phyloP scores from a whole-genome alignment of 2,797 vertebrate genomes.

The Pagetopsis macropterus region DNA sequence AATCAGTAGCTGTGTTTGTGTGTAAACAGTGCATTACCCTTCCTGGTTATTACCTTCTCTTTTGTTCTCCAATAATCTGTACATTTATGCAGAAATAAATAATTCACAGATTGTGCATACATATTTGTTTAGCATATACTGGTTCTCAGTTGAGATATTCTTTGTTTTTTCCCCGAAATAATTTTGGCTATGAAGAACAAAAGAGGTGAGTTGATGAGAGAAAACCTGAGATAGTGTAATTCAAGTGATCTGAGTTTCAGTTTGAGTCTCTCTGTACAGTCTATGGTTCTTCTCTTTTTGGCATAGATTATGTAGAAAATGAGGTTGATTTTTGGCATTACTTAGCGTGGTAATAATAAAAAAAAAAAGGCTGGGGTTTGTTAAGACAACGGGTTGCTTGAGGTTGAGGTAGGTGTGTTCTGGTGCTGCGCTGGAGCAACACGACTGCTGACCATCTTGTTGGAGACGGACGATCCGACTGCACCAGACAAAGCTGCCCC shows the following conservation, averaged over 20 bases:
- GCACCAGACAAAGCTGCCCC: conserved; percentile 82
- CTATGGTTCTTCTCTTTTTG: conserved; percentile 83
- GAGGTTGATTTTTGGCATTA: conserved; percentile 84
- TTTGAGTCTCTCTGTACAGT: conserved; percentile 73
- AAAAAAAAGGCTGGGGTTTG: conserved; percentile 40
- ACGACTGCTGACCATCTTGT: conserved; percentile 78
- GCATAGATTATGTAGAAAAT: conserved; percentile 85
- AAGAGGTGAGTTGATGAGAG: conserved; percentile 77
- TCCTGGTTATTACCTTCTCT: conserved; percentile 75
- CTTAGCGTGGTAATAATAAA: conserved; percentile 72
- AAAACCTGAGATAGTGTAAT: conserved; percentile 87
- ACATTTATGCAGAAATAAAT: conserved; percentile 87
- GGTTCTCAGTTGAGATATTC: conserved; percentile 75
- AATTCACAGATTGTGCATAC: conserved; percentile 86
- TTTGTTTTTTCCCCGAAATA: conserved; percentile 65
- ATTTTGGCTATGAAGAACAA: conserved; percentile 83
- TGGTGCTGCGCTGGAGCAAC: conserved; percentile 72
- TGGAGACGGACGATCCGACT: conserved; percentile 75
- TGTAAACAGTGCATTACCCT: conserved; percentile 84
- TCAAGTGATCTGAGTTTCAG: conserved; percentile 80
- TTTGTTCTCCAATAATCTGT: conserved; percentile 81
- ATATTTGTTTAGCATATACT: conserved; percentile 82
- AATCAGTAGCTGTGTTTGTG: conserved; percentile 83
- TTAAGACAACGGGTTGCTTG: conserved; percentile 93
- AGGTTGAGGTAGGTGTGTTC: conserved; percentile 91